These are phyloP conservation scores for Aplysia californica DNA, from an alignment of 1,140 invertebrate genomes.

Conservation along the genomic window DNA sequence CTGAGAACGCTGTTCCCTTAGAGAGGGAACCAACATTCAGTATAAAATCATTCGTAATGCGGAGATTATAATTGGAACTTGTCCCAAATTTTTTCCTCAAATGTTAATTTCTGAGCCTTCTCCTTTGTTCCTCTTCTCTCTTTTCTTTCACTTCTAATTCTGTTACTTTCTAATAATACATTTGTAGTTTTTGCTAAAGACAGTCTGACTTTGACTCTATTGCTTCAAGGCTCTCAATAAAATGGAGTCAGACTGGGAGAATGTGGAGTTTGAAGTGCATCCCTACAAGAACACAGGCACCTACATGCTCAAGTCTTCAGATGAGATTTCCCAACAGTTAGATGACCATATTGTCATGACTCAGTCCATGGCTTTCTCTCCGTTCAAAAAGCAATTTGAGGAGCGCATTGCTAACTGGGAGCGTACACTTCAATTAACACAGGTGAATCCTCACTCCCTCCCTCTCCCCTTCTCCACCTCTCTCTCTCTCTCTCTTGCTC, in stretches of 20 bases:
- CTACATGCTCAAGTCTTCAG: conserved; percentile 79
- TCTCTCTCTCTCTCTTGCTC: background rate
- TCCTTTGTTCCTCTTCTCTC: too few relatives aligned
- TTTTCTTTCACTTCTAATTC: too few relatives aligned
- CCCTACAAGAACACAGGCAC: conserved; percentile 80
- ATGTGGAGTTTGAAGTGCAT: conserved; percentile 73
- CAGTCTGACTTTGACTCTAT: too few relatives aligned
- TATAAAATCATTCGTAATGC: too few relatives aligned
- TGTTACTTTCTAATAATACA: too few relatives aligned
- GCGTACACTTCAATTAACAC: conserved; percentile 73
- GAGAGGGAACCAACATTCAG: too few relatives aligned
- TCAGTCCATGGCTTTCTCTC: conserved; percentile 80
- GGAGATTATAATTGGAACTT: too few relatives aligned
- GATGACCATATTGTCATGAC: conserved; percentile 80
- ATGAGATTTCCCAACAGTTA: conserved; percentile 77
- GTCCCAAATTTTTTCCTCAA: too few relatives aligned
- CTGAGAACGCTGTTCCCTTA: too few relatives aligned
- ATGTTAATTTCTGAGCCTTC: too few relatives aligned
- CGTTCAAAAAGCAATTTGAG: conserved; percentile 81
- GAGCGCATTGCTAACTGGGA: conserved; percentile 77
- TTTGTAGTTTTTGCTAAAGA: too few relatives aligned
- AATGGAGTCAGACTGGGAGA: conserved; percentile 69
- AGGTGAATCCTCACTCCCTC: conserved; percentile 43
- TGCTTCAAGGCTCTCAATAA: conserved; percentile 66
- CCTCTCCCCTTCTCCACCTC: background rate